Evolutionary conservation across 2,888 invertebrate genomes (phyloP).

Genomic region (Gymnoscelis rufifasciata): DNA sequence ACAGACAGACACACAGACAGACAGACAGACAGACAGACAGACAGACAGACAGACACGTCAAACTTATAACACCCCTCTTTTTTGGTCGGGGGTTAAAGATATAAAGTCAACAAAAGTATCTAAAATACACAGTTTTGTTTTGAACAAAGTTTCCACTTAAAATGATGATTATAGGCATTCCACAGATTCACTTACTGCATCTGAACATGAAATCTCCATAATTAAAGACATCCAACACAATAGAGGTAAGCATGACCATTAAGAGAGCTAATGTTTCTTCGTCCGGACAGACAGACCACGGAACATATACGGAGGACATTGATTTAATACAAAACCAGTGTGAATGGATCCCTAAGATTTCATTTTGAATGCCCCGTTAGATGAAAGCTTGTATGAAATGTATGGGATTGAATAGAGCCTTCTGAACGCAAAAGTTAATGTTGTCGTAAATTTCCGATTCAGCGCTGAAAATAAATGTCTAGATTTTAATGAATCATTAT

Average conservation of each 20-base stretch:
- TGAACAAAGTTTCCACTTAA: background rate
- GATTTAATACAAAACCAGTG: constrained; percentile 57
- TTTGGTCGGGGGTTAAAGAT: too few species aligned
- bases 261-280: constrained; percentile 41
- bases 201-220: constrained; percentile 12
- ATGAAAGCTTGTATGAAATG: constrained; percentile 11
- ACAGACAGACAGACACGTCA: too few species aligned
- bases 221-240: constrained; percentile 23
- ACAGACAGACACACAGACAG: too few species aligned
- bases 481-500: background rate
- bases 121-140: too few species aligned
- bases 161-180: background rate
- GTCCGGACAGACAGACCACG: constrained; percentile 47
- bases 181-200: constrained; percentile 5
- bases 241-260: constrained; percentile 25
- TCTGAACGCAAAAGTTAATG: constrained; percentile 7
- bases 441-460: constrained; percentile 5
- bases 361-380: constrained; percentile 34
- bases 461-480: constrained; percentile 4
- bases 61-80: too few species aligned
- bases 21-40: too few species aligned
- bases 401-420: constrained; percentile 3
- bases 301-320: constrained; percentile 62
- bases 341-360: constrained; percentile 47
- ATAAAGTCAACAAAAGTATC: too few species aligned